Percentiles rank a stretch among this genome's conserved stretches.
Evolutionary conservation across 1,140 invertebrate genomes (phyloP).

Genomic region (Centruroides sculpturatus): DNA sequence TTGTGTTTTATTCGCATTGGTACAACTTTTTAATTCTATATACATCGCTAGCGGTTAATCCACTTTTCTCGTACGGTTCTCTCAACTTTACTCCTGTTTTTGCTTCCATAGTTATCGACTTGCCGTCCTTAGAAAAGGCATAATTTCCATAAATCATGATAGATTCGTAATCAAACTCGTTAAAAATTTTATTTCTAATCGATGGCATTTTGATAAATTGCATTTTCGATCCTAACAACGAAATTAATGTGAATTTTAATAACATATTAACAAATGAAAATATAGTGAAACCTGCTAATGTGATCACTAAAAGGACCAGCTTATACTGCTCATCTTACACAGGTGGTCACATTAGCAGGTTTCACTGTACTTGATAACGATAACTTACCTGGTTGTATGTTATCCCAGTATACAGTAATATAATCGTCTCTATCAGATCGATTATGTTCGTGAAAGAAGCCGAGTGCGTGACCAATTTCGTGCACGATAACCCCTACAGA

Average conservation of each 20-base stretch:
- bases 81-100: neutral
- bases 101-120: neutral
- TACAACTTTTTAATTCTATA: neutral
- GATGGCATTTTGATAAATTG: neutral
- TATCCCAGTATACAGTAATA: conserved; percentile 51
- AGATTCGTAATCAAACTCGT: neutral
- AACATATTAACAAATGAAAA: neutral
- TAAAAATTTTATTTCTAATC: neutral
- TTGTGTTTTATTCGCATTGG: neutral
- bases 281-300: neutral
- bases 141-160: conserved; percentile 7
- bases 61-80: neutral
- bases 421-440: conserved; percentile 58
- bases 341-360: neutral
- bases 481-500: conserved; percentile 57
- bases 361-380: neutral
- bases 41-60: neutral
- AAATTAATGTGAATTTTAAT: neutral
- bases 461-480: conserved; percentile 67
- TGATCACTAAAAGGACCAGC: neutral
- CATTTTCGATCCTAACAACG: neutral
- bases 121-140: neutral
- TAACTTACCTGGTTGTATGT: conserved; percentile 44
- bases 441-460: conserved; percentile 77
- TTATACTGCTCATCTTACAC: neutral